Percentiles rank a stretch among this genome's conserved stretches.
Conservation (phyloP, 2,888 invertebrate genomes). For the Callyntrura sp. region DNA sequence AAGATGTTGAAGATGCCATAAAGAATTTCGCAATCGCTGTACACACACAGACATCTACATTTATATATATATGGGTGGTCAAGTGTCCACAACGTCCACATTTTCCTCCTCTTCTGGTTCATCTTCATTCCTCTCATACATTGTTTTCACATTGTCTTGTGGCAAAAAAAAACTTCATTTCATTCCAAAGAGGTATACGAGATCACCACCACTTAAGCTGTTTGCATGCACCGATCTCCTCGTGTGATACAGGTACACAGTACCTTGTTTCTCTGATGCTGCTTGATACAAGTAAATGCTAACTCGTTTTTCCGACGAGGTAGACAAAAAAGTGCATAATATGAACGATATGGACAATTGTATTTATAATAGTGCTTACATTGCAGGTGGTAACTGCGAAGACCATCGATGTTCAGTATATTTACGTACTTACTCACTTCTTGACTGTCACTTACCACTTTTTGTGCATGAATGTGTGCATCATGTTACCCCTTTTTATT, state of each 20-base stretch:
- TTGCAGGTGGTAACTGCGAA: slow-evolving; percentile 17
- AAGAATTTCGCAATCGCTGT: not conserved
- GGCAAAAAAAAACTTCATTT: not conserved
- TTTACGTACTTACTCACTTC: not conserved
- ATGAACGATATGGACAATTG: not conserved
- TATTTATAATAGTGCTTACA: slow-evolving; percentile 23
- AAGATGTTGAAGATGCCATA: too few relatives aligned
- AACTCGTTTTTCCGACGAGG: not conserved
- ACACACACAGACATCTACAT: not conserved
- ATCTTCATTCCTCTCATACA: not conserved
- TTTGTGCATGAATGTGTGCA: slow-evolving; percentile 26
- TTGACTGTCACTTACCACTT: not conserved
- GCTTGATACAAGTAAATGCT: not conserved
- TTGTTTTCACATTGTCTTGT: slow-evolving; percentile 11
- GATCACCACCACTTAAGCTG: not conserved
- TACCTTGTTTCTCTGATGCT: not conserved
- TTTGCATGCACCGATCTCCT: not conserved
- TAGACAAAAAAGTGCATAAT: not conserved
- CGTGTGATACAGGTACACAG: not conserved
- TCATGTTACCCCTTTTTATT: not conserved
- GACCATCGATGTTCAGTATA: not conserved
- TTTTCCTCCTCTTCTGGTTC: not conserved
- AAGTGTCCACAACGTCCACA: not conserved
- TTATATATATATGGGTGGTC: too few relatives aligned
- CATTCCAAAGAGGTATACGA: not conserved